Percentiles rank a stretch among this genome's conserved stretches.
These are phyloP conservation scores for Oreocharis arfaki DNA, from an alignment of 2,113 vertebrate genomes.

Conservation along the genomic window DNA sequence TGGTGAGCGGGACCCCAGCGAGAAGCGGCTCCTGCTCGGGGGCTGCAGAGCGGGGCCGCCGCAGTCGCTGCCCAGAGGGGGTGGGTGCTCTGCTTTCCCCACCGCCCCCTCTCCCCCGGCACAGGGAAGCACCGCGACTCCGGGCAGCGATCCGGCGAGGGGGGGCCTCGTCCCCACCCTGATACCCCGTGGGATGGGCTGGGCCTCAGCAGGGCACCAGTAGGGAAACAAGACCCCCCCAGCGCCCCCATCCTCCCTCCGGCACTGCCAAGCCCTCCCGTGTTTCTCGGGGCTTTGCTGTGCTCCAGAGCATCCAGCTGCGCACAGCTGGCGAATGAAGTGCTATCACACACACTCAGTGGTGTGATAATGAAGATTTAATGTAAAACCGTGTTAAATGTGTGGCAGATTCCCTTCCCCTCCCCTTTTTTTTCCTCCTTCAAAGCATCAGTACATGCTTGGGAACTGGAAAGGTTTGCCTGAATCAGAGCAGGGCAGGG, in stretches of 20 bases:
- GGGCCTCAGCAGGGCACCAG: background rate
- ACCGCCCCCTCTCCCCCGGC: rapidly evolving
- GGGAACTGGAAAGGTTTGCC: background rate
- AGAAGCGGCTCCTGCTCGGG: background rate
- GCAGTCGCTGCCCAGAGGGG: rapidly evolving
- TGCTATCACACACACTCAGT: background rate
- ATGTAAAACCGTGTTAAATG: background rate
- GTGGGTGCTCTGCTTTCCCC: background rate
- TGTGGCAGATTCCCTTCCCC: too few species aligned
- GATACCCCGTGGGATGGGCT: background rate
- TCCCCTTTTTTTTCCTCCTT: background rate
- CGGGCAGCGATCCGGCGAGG: background rate
- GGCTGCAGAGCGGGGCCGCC: background rate
- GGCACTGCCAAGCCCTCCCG: background rate
- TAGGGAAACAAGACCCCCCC: background rate
- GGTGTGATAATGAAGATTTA: background rate
- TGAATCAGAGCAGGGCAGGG: background rate
- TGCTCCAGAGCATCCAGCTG: background rate
- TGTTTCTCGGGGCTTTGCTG: background rate
- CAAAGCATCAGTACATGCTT: background rate
- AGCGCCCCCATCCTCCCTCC: background rate
- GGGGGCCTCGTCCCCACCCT: background rate
- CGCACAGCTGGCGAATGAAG: background rate
- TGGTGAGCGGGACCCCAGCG: background rate
- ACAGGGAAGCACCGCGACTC: rapidly evolving